Conservation (phyloP, 2,113 vertebrate genomes). For the Apteryx owenii region DNA sequence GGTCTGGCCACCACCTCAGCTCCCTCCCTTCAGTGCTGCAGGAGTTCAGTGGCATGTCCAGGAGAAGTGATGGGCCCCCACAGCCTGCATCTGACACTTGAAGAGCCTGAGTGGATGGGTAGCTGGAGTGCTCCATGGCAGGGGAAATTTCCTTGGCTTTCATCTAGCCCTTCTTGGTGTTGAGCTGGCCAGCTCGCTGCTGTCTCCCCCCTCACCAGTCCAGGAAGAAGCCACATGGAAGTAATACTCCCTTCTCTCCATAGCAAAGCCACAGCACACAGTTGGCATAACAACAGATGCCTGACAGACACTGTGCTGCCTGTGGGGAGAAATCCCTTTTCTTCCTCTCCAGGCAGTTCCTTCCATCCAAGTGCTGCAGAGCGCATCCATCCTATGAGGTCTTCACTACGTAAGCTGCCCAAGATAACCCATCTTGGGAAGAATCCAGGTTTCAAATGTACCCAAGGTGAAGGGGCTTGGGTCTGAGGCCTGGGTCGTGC, state of each 20-base stretch:
- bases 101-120: background rate
- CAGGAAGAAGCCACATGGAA: background rate
- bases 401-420: background rate
- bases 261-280: background rate
- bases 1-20: background rate
- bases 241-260: background rate
- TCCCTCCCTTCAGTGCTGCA: background rate
- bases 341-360: background rate
- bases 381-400: background rate
- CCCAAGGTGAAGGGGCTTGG: background rate
- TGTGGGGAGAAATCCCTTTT: background rate
- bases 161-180: background rate
- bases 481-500: background rate
- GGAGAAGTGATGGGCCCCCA: background rate
- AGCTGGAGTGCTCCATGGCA: fast-evolving
- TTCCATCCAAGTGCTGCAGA: background rate
- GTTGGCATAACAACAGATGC: background rate
- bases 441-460: background rate
- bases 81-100: background rate
- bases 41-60: background rate
- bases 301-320: fast-evolving
- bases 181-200: background rate
- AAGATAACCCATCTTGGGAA: background rate
- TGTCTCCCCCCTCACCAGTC: fast-evolving
- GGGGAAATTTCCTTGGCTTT: background rate